Conservation (phyloP, 2,888 invertebrate species). For the Keiferia lycopersicella region DNA sequence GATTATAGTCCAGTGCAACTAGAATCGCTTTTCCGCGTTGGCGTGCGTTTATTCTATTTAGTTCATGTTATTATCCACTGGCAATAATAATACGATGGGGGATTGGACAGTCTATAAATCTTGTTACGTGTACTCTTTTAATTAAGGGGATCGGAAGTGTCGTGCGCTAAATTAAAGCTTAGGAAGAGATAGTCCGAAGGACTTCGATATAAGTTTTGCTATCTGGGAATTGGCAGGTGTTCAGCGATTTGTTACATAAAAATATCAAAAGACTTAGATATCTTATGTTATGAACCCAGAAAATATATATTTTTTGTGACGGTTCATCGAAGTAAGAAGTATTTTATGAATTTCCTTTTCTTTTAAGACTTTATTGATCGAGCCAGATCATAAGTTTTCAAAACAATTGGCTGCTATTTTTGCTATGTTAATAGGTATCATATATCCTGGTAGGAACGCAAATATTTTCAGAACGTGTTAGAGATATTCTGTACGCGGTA, state of each 20-base stretch:
- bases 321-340: too few relatives aligned
- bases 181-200: neutral
- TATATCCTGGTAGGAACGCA: too few relatives aligned
- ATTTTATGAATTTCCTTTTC: too few relatives aligned
- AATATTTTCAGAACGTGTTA: too few relatives aligned
- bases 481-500: neutral
- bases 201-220: neutral
- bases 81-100: conserved; percentile 39
- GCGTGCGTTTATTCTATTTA: conserved; percentile 34
- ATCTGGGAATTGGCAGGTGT: neutral
- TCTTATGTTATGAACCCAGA: too few relatives aligned
- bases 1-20: conserved; percentile 31
- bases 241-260: neutral
- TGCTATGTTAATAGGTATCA: too few relatives aligned
- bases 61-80: conserved; percentile 31
- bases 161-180: conserved; percentile 45
- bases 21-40: conserved; percentile 49
- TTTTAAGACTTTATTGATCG: too few relatives aligned
- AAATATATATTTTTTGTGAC: too few relatives aligned
- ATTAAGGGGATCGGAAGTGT: conserved; percentile 46
- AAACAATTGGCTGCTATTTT: too few relatives aligned
- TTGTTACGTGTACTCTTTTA: conserved; percentile 38
- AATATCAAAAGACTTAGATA: too few relatives aligned
- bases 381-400: too few relatives aligned
- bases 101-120: conserved; percentile 31